A percentile compares a stretch with the other conserved stretches of the same genome.
phyloP scores from a whole-genome alignment of 1,140 invertebrate genomes.

The Drosophila sechellia region DNA sequence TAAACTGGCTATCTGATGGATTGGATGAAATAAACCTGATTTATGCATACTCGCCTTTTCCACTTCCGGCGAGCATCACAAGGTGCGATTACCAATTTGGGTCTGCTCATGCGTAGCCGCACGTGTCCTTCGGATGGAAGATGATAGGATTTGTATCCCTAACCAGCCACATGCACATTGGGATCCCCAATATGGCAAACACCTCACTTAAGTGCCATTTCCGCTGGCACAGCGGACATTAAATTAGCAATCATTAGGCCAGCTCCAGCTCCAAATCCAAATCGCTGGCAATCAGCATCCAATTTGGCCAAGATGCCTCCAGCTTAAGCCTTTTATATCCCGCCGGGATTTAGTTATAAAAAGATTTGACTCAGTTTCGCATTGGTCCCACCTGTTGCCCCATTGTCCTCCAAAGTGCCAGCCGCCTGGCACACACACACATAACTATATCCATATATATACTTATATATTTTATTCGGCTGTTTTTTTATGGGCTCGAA shows the following conservation, averaged over 20 bases:
- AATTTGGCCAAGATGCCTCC: constrained; percentile 76
- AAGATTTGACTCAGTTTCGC: constrained; percentile 27
- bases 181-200: background rate
- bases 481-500: constrained; percentile 12
- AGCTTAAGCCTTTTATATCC: constrained; percentile 31
- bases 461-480: constrained; percentile 37
- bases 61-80: constrained; percentile 33
- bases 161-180: constrained; percentile 17
- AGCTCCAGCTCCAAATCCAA: constrained; percentile 52
- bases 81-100: constrained; percentile 48
- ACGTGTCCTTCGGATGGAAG: constrained; percentile 49
- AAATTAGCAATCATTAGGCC: constrained; percentile 75
- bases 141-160: constrained; percentile 11
- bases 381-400: constrained; percentile 68
- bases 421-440: constrained; percentile 5
- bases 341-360: constrained; percentile 69
- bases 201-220: constrained; percentile 63
- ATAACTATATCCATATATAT: no score
- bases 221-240: constrained; percentile 60
- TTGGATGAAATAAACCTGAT: constrained; percentile 47
- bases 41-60: constrained; percentile 12
- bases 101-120: constrained; percentile 47
- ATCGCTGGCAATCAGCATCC: constrained; percentile 72
- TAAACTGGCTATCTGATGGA: constrained; percentile 28
- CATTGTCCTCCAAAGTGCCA: constrained; percentile 56